These are phyloP conservation scores for Psix sp. DNA, from an alignment of 1,140 invertebrate genomes.

Conservation along the genomic window DNA sequence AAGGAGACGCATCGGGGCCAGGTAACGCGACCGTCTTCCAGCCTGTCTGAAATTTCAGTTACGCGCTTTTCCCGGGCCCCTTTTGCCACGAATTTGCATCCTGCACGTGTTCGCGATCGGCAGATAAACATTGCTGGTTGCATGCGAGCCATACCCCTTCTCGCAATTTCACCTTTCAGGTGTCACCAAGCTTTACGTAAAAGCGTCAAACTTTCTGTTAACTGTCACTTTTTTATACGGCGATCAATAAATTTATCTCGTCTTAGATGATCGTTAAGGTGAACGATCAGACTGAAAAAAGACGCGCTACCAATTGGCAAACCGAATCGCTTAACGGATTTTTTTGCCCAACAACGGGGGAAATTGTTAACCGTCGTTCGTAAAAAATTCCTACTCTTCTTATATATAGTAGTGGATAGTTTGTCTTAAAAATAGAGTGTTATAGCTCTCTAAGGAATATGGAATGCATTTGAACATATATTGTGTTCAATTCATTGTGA, in stretches of 20 bases:
- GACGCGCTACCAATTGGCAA: conserved; percentile 34
- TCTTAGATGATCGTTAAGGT: conserved; percentile 42
- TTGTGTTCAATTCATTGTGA: too few species aligned
- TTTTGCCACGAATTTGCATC: conserved; percentile 53
- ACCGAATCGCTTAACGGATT: conserved; percentile 51
- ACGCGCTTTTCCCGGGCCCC: conserved; percentile 29
- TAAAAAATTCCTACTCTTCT: neutral
- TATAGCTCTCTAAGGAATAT: too few species aligned
- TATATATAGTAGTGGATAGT: neutral
- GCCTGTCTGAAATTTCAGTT: conserved; percentile 60
- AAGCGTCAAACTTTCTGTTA: conserved; percentile 39
- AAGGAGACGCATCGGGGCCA: conserved; percentile 39
- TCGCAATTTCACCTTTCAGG: conserved; percentile 16
- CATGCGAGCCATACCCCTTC: too few species aligned
- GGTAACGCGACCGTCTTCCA: conserved; percentile 47
- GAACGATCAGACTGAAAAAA: conserved; percentile 35
- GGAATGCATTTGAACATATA: too few species aligned
- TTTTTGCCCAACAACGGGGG: conserved; percentile 27
- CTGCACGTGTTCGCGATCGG: conserved; percentile 38
- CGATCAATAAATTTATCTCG: conserved; percentile 41
- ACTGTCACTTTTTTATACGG: conserved; percentile 51
- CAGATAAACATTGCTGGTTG: conserved; percentile 39
- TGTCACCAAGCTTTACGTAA: conserved; percentile 33
- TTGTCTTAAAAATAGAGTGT: too few species aligned
- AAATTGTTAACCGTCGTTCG: conserved; percentile 28